Evolutionary conservation across 1,140 invertebrate species (phyloP).

Genomic region (Drosophila micromelanica): DNA sequence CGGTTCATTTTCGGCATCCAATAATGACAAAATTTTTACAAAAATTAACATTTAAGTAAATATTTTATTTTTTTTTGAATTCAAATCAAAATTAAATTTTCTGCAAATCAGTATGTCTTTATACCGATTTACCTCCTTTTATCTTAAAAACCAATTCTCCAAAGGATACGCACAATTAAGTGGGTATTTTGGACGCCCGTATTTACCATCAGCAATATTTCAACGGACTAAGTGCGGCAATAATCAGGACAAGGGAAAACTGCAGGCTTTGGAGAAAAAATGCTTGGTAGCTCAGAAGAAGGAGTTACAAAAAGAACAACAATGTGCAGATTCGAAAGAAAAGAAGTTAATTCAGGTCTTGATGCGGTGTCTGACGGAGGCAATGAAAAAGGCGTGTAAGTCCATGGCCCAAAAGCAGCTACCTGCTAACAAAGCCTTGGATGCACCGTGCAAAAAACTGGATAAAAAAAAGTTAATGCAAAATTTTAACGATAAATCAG

Average conservation of each 20-base stretch:
- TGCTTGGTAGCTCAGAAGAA: constrained; percentile 10
- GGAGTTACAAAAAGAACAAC: not conserved
- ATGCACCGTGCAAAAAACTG: not conserved
- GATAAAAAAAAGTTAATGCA: not conserved
- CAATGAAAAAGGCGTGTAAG: constrained; percentile 8
- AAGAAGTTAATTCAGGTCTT: not conserved
- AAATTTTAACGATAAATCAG: too few relatives aligned
- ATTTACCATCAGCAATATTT: not conserved
- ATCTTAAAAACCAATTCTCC: not conserved
- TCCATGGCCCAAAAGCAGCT: constrained; percentile 4
- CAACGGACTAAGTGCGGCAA: not conserved
- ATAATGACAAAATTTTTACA: constrained; percentile 13
- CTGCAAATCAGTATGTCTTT: constrained; percentile 18
- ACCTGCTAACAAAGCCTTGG: not conserved
- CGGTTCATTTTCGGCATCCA: not conserved
- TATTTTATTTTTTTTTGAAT: not conserved
- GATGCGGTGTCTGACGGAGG: not conserved
- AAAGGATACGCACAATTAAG: not conserved
- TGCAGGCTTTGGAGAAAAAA: not conserved
- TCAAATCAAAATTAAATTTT: not conserved
- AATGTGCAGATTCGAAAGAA: not conserved
- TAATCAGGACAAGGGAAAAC: not conserved
- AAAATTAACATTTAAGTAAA: too few relatives aligned
- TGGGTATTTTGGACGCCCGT: not conserved
- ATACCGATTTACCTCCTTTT: not conserved